Percentiles rank a stretch among this genome's conserved stretches.
These are phyloP conservation scores for Tetramorium parvispinum DNA, from an alignment of 1,140 invertebrate species.

Conservation along the genomic window DNA sequence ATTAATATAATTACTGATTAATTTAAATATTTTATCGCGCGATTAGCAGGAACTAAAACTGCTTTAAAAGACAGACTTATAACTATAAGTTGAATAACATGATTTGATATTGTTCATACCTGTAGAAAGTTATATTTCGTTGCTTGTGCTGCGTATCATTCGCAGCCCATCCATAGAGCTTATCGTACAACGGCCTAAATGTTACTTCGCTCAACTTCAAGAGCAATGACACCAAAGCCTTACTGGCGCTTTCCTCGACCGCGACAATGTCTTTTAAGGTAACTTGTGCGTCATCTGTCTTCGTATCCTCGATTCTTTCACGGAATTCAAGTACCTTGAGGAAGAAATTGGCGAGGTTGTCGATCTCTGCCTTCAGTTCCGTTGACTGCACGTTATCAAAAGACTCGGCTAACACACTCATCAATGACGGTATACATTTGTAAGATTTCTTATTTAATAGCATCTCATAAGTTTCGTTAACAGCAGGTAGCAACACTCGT, in stretches of 20 bases:
- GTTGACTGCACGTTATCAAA: constrained; percentile 86
- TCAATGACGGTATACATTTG: constrained; percentile 89
- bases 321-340: constrained; percentile 91
- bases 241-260: constrained; percentile 91
- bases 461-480: constrained; percentile 89
- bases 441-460: constrained; percentile 87
- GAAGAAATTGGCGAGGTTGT: constrained; percentile 91
- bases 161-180: constrained; percentile 94
- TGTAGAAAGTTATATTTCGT: constrained; percentile 92
- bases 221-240: constrained; percentile 91
- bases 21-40: neutral
- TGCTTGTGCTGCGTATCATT: constrained; percentile 88
- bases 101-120: constrained; percentile 80
- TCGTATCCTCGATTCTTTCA: constrained; percentile 79
- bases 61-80: neutral
- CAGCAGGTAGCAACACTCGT: constrained; percentile 91
- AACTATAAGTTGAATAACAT: neutral
- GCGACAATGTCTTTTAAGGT: constrained; percentile 81
- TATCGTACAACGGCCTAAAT: constrained; percentile 95
- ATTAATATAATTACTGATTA: neutral
- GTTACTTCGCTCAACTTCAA: constrained; percentile 95
- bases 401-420: constrained; percentile 91
- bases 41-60: neutral
- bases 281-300: constrained; percentile 79
- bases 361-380: constrained; percentile 88